Base-by-base conservation (phyloP, 2,113 vertebrate species). In the Prionailurus viverrinus region DNA sequence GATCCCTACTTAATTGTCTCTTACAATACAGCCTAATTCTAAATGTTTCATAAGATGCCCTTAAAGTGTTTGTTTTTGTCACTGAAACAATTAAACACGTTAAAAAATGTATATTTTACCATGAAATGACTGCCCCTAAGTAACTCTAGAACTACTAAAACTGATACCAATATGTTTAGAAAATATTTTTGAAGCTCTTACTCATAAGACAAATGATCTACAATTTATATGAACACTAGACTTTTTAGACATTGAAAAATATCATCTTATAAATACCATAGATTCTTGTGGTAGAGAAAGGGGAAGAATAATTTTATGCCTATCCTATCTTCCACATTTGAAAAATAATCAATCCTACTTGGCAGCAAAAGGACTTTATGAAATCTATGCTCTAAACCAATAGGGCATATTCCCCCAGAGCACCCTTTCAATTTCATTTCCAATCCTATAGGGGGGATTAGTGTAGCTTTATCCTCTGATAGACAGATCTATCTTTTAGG, bases 361-460 rank as follows among this genome's bases (percentile, higher is more conserved):
- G 95, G 96, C 4, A 97, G 66, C n/a, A 94, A 76, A 97, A 86
- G 51, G 89, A 78, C 82, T 97, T 97, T 96, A 96, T 74, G 61
- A 97, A 95, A 92, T 61, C 69, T 92, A 53, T 31, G 18, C 83
- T 95, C 69, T 96, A 97, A 98, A 95, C 96, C 93, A 97, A 96
- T 88, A 96, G 74, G 65, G 23, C 84, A 87, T 88, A 97, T 98
- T 98, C 65, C 95, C 87, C 95, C 58, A 68, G 68, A 89, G 18
- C n/a, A 97, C 31, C 31, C 87, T 97, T 96, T 92, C 97, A 97
- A 98, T 98, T 98, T 89, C 55, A 73, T 97, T 98, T 98, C 91
- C 93, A 98, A 7, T 95, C 94, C 96, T 92, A 86, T 65, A 61
- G 78, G 14, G 93, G 0, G 63, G 95, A 97, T 98, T 98, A 98